Percentiles rank a stretch among this genome's conserved stretches.
Conservation (phyloP, 2,888 invertebrate species). For the Phengaris arion region DNA sequence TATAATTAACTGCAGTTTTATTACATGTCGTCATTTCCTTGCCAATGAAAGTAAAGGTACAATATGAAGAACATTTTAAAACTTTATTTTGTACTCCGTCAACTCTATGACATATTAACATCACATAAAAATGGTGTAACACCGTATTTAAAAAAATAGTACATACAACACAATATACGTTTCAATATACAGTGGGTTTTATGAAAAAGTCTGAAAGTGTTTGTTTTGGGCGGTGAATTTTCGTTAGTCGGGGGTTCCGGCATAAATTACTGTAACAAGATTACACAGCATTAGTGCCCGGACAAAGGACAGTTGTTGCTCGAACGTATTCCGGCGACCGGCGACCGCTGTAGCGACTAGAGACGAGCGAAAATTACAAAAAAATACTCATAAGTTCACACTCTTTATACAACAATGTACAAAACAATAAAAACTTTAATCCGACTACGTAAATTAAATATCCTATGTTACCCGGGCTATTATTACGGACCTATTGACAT, state of each 20-base stretch:
- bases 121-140: no score
- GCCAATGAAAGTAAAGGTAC: no score
- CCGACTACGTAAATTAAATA: no score
- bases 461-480: no score
- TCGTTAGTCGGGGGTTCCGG: conserved; percentile 20
- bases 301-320: conserved; percentile 28
- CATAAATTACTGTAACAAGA: conserved; percentile 30
- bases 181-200: neutral
- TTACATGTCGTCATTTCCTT: neutral
- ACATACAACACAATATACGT: no score
- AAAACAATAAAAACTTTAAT: no score
- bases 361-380: neutral
- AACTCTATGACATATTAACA: no score
- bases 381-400: neutral
- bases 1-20: neutral
- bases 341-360: neutral
- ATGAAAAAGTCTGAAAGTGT: conserved; percentile 3
- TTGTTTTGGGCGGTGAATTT: conserved; percentile 22
- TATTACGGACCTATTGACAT: no score
- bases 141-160: no score
- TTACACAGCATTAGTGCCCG: conserved; percentile 25
- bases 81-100: no score
- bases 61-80: no score
- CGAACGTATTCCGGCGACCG: conserved; percentile 6
- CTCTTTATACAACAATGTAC: no score